Base-by-base conservation (phyloP, 2,797 vertebrate genomes). In the Pseudochirops cupreus region DNA sequence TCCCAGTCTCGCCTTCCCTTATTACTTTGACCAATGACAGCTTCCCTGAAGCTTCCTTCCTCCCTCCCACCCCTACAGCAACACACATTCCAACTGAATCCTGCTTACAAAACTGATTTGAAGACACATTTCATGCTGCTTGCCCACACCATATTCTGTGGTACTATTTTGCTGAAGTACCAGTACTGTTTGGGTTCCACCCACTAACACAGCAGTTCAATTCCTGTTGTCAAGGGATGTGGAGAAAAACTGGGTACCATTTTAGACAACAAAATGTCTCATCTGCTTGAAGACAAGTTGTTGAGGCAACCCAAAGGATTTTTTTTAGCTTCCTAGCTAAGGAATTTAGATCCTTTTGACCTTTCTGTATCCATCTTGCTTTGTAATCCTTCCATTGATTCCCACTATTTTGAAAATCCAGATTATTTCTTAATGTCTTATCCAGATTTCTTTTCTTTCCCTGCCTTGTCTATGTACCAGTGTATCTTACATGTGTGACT, bases 361-460 rank as follows among this genome's bases (percentile, higher is more conserved):
- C 74, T 50, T 87, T 50, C 74, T 0, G 26, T 31, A 87, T 87
- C 39, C 21, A 46, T 87, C 18, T 46, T 50, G 24, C 39, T 50
- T 87, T 87, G 26, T 87, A 50, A 87, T 3, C 7, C 9, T 87
- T 7, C 74, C 39, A 26, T 14, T 26, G 39, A 95, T 13, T 31
- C 92, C 10, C 16, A 24, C 93, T 67, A 31, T 90, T 92, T 94
- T 93, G 39, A 93, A 96, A 95, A 94, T 1, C 18, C 16, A 10
- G 59, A 59, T 14, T 92, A 5, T 92, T 31, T 94, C 18, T 5
- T 52, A 39, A 24, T 39, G 6, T 55, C 31, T 5, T 39, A 59
- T 90, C 33, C 7, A 94, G 62, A 52, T 95, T 55, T 82, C 50
- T 56, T 90, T n/a, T 56, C 13, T 1, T 55, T 91, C 87, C 16